phyloP scores from a whole-genome alignment of 2,888 invertebrate species.

The Holacanthella duospinosa region DNA sequence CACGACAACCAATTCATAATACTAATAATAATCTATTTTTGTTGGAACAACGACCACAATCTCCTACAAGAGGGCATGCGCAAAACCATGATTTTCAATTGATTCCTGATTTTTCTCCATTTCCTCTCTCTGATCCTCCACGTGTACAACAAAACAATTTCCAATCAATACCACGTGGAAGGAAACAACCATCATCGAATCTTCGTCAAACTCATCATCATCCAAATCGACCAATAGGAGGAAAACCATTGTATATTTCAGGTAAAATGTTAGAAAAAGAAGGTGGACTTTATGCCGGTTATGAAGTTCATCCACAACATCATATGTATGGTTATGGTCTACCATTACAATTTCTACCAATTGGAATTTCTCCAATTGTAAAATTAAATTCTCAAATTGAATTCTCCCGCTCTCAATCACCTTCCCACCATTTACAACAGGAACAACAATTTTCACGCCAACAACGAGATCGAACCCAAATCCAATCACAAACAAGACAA shows the following conservation, averaged over 20 bases:
- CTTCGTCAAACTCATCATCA: conserved; percentile 14
- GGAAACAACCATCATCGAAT: conserved; percentile 3
- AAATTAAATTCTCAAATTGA: background rate
- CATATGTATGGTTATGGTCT: conserved; percentile 32
- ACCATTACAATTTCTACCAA: conserved; percentile 28
- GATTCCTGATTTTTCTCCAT: background rate
- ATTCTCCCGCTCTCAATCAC: background rate
- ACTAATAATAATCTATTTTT: too few species aligned
- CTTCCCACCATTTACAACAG: background rate
- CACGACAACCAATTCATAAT: too few species aligned
- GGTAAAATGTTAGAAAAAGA: conserved; percentile 36
- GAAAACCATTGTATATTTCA: conserved; percentile 32
- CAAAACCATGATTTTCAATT: background rate
- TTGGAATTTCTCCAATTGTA: conserved; percentile 2
- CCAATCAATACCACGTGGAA: background rate
- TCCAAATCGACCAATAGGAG: conserved; percentile 11
- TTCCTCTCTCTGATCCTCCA: background rate
- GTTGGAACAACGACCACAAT: too few species aligned
- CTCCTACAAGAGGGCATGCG: background rate
- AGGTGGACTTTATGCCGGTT: conserved; percentile 35
- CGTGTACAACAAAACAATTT: background rate
- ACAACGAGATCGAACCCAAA: too few species aligned
- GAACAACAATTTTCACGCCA: too few species aligned
- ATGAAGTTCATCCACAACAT: conserved; percentile 18
- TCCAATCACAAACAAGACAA: too few species aligned